Percentiles rank a stretch among this genome's conserved stretches.
phyloP scores from a whole-genome alignment of 2,888 invertebrate genomes.

The Congeria kusceri region DNA sequence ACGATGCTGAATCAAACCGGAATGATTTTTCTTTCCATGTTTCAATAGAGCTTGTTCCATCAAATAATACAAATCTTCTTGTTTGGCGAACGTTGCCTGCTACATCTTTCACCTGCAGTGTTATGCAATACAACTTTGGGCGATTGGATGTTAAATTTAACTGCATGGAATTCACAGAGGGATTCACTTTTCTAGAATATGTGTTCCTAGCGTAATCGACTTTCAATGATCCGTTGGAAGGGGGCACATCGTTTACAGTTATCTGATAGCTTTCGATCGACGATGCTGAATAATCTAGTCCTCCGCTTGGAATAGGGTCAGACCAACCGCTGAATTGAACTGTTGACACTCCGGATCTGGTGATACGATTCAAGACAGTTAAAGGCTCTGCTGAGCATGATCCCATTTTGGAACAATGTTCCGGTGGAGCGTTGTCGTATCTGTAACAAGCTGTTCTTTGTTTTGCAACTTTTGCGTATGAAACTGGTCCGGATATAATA shows the following conservation, averaged over 20 bases:
- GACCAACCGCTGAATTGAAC: conserved; percentile 18
- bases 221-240: background rate
- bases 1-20: conserved; percentile 42
- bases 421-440: conserved; percentile 14
- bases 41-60: conserved; percentile 53
- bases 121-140: conserved; percentile 49
- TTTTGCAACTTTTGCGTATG: conserved; percentile 19
- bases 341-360: background rate
- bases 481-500: background rate
- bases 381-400: conserved; percentile 13
- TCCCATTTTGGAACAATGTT: conserved; percentile 13
- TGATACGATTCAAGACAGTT: background rate
- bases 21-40: conserved; percentile 15
- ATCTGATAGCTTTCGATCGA: conserved; percentile 13
- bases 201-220: conserved; percentile 3
- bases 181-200: background rate
- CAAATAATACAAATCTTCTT: conserved; percentile 63
- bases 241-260: conserved; percentile 13
- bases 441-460: conserved; percentile 26
- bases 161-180: background rate
- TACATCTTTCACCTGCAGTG: conserved; percentile 59
- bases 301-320: conserved; percentile 19
- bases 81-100: conserved; percentile 55
- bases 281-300: background rate
- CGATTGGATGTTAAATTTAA: conserved; percentile 15